These are phyloP conservation scores for Ptilorrhoa leucosticta DNA, from an alignment of 2,113 vertebrate species.

Conservation along the genomic window DNA sequence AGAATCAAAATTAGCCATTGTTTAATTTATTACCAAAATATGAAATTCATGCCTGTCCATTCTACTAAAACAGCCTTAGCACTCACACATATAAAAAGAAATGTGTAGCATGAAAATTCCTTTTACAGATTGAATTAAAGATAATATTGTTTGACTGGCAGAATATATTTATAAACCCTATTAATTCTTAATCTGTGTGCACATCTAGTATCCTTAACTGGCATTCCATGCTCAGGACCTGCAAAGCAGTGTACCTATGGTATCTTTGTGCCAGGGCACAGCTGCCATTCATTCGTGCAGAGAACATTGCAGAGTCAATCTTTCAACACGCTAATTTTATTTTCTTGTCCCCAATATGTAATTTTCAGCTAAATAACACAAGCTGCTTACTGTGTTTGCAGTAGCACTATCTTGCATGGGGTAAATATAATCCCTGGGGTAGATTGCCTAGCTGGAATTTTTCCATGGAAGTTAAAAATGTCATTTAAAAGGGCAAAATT, in stretches of 20 bases:
- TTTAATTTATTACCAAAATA: neutral
- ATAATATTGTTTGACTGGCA: neutral
- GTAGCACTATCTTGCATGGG: neutral
- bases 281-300: neutral
- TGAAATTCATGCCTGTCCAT: neutral
- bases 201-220: neutral
- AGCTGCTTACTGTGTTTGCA: neutral
- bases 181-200: neutral
- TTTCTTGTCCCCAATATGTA: neutral
- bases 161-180: neutral
- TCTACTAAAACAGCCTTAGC: neutral
- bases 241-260: accelerated
- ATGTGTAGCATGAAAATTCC: neutral
- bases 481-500: neutral
- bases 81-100: neutral
- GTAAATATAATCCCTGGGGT: neutral
- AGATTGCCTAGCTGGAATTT: neutral
- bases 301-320: neutral
- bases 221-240: neutral
- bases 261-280: neutral
- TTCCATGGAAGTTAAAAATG: neutral
- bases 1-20: neutral
- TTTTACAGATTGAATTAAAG: neutral
- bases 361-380: neutral
- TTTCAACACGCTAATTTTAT: neutral